Percentiles rank a stretch among this genome's conserved stretches.
phyloP scores from a whole-genome alignment of 2,888 invertebrate genomes.

The Epirrhoe tristata region DNA sequence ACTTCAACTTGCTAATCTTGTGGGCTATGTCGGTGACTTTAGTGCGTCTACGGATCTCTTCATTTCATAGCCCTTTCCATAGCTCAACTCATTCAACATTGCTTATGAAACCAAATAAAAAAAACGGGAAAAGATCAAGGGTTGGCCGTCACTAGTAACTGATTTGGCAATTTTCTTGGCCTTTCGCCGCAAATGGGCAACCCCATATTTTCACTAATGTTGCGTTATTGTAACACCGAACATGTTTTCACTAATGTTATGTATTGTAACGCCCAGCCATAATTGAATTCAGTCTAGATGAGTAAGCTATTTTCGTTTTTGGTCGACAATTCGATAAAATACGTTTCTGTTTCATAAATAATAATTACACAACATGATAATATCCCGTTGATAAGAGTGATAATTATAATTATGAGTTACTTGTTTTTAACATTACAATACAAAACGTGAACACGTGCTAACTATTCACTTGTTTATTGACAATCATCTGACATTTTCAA shows the following conservation, averaged over 20 bases:
- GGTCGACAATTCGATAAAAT: not conserved
- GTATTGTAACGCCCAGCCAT: conserved; percentile 32
- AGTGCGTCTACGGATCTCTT: too few species aligned
- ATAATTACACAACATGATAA: too few species aligned
- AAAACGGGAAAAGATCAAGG: not conserved
- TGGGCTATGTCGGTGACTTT: too few species aligned
- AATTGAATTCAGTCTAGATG: conserved; percentile 44
- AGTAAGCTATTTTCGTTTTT: conserved; percentile 1
- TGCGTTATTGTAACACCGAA: conserved; percentile 27
- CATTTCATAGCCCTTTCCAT: too few species aligned
- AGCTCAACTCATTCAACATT: too few species aligned
- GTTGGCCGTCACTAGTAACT: conserved; percentile 18
- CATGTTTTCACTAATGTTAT: conserved; percentile 49
- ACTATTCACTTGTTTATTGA: too few species aligned
- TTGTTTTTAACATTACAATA: too few species aligned
- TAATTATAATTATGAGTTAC: too few species aligned
- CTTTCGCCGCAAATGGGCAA: conserved; percentile 44
- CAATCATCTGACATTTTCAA: too few species aligned
- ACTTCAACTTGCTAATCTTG: too few species aligned
- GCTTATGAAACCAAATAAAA: not conserved
- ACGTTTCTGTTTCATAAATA: not conserved
- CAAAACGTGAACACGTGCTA: too few species aligned
- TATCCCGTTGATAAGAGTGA: too few species aligned
- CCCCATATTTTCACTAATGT: conserved; percentile 31
- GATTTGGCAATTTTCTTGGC: conserved; percentile 26